Evolutionary conservation across 2,113 vertebrate genomes (phyloP).

Genomic region (Taxidea taxus): DNA sequence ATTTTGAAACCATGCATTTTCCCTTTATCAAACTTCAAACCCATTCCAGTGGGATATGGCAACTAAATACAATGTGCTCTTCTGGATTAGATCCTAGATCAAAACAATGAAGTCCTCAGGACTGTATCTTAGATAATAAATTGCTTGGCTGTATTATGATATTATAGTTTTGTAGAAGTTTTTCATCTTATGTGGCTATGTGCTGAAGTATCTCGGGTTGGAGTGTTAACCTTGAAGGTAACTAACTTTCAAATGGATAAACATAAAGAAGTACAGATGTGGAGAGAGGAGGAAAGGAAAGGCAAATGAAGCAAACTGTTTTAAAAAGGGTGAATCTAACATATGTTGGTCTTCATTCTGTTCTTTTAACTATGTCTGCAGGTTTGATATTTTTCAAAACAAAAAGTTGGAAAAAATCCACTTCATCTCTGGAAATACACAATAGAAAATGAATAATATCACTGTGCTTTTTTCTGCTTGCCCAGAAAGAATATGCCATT

Average conservation of each 20-base stretch:
- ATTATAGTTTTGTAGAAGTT: not conserved
- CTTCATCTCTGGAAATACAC: not conserved
- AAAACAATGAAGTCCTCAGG: not conserved
- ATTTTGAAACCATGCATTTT: constrained; percentile 12
- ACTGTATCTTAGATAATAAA: not conserved
- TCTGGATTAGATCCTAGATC: not conserved
- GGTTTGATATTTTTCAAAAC: not conserved
- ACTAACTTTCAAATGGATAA: not conserved
- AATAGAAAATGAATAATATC: not conserved
- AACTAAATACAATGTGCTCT: not conserved
- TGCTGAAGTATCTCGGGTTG: not conserved
- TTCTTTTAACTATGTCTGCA: not conserved
- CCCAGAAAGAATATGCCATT: not conserved
- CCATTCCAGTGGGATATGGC: not conserved
- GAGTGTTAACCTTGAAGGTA: not conserved
- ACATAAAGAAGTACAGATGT: not conserved
- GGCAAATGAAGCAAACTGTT: not conserved
- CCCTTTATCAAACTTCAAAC: not conserved
- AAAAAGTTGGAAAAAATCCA: not conserved
- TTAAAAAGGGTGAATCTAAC: not conserved
- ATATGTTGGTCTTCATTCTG: not conserved
- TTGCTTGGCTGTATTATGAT: not conserved
- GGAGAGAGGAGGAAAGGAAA: not conserved
- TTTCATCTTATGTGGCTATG: not conserved
- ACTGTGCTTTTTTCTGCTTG: not conserved